These are phyloP conservation scores for Eulemur macaco DNA, from an alignment of 2,113 vertebrate genomes.

Conservation along the genomic window DNA sequence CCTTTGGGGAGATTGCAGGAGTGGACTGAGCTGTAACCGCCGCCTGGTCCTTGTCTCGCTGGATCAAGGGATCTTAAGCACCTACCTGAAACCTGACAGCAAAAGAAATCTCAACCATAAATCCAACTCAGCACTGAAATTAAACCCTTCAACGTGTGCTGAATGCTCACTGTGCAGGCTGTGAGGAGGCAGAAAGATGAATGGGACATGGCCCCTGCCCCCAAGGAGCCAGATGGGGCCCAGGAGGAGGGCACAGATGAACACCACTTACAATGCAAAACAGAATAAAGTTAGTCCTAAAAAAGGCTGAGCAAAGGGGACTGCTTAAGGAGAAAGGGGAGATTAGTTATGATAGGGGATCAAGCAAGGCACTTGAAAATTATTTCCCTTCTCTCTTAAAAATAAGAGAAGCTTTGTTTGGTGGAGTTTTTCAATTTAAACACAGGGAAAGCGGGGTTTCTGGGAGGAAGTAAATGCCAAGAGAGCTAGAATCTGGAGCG, in stretches of 20 bases:
- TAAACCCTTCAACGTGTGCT: background rate
- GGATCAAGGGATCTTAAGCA: background rate
- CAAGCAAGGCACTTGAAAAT: background rate
- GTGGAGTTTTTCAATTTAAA: background rate
- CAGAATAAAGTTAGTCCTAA: background rate
- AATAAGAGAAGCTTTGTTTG: background rate
- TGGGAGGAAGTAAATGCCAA: background rate
- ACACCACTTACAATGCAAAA: background rate
- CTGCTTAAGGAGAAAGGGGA: background rate
- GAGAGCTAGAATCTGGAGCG: background rate
- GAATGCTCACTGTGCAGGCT: background rate
- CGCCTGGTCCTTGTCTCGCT: background rate
- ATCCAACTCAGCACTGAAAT: background rate
- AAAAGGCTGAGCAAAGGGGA: background rate
- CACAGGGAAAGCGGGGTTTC: background rate
- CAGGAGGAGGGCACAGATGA: no score
- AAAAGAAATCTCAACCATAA: constrained; percentile 43
- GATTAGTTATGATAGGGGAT: background rate
- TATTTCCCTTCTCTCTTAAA: background rate
- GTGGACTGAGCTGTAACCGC: background rate
- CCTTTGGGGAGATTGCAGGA: background rate
- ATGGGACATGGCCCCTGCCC: background rate
- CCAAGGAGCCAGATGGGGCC: background rate
- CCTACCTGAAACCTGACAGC: constrained; percentile 41
- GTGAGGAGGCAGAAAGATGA: background rate